Conservation (phyloP, 2,797 vertebrate species). For the Ibycter americanus region DNA sequence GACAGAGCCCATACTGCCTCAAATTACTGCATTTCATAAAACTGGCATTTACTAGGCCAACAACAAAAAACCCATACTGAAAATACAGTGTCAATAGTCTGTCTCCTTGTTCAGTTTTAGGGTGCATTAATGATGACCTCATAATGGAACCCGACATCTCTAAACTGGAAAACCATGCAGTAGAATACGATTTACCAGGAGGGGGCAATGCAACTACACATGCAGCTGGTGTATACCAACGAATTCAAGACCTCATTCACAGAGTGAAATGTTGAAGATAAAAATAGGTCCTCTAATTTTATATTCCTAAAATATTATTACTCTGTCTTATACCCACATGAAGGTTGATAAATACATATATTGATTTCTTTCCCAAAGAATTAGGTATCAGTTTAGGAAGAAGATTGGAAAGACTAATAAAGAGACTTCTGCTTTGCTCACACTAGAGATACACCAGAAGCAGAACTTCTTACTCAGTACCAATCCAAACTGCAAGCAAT, state of each 20-base stretch:
- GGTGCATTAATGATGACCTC: background rate
- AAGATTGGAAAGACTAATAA: background rate
- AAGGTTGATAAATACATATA: background rate
- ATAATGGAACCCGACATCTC: background rate
- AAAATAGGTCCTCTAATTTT: background rate
- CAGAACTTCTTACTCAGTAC: background rate
- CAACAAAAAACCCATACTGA: background rate
- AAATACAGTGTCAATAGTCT: background rate
- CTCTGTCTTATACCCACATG: background rate
- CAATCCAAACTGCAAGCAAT: conserved; percentile 3
- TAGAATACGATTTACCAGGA: conserved; percentile 38
- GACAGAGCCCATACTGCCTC: background rate
- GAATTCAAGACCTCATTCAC: background rate
- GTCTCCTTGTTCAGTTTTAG: background rate
- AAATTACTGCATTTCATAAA: background rate
- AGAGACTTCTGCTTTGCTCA: background rate
- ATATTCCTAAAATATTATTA: background rate
- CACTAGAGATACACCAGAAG: background rate
- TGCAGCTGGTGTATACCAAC: background rate
- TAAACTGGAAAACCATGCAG: background rate
- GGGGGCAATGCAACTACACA: conserved; percentile 61
- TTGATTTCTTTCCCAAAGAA: background rate
- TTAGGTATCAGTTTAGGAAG: background rate
- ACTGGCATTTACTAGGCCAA: background rate
- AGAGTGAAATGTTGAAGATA: background rate